A percentile compares a stretch with the other conserved stretches of the same genome.
Evolutionary conservation across 2,888 invertebrate species (phyloP).

Genomic region (Drepana falcataria): DNA sequence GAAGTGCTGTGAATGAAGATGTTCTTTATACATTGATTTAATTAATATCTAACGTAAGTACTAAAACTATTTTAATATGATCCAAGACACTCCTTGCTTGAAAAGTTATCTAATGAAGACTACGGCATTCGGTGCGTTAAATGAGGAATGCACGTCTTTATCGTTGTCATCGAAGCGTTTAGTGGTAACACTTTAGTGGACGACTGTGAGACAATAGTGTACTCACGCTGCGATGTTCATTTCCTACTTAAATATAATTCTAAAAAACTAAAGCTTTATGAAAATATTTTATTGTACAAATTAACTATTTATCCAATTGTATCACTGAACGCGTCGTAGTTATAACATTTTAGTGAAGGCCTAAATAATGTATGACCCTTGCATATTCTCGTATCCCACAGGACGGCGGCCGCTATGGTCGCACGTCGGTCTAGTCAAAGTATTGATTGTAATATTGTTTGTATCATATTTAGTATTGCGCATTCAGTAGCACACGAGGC

Average conservation of each 20-base stretch:
- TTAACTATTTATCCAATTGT: neutral
- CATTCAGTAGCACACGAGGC: conserved; percentile 23
- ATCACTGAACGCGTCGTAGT: conserved; percentile 4
- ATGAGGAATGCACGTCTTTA: conserved; percentile 44
- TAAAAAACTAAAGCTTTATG: no score
- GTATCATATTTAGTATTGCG: conserved; percentile 61
- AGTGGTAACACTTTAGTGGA: conserved; percentile 26
- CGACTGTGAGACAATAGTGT: neutral
- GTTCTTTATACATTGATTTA: conserved; percentile 61
- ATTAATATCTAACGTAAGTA: conserved; percentile 62
- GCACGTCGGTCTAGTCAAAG: conserved; percentile 72
- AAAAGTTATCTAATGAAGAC: conserved; percentile 53
- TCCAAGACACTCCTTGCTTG: conserved; percentile 67
- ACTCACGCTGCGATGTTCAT: neutral
- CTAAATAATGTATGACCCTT: conserved; percentile 37
- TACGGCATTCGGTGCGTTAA: conserved; percentile 54
- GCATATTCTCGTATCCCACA: conserved; percentile 47
- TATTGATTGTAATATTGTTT: conserved; percentile 66
- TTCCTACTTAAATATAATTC: neutral
- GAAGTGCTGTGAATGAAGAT: conserved; percentile 66
- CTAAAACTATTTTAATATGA: conserved; percentile 75
- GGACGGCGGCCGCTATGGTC: conserved; percentile 51
- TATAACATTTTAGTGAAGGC: conserved; percentile 38
- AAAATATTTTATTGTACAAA: no score
- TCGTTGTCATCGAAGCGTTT: conserved; percentile 46